Base-by-base conservation (phyloP, 2,888 invertebrate genomes). In the Mesopsocus fuscifrons region DNA sequence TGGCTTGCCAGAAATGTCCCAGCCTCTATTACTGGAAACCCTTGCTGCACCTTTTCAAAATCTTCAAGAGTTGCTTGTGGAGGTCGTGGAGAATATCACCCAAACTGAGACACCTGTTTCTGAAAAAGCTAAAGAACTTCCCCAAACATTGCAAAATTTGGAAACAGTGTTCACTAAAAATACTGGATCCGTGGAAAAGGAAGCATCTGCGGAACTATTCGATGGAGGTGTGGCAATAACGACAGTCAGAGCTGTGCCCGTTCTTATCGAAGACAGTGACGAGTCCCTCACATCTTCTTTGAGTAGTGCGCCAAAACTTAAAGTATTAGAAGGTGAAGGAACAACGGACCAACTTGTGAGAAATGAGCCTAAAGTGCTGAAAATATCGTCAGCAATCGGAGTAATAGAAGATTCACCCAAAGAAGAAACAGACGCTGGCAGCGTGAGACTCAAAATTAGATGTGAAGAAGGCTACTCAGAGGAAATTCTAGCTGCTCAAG, bases 61-160 rank as follows among this genome's bases (percentile, higher is more conserved):
- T 46, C 53, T 66, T 11, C 60, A 65, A 52, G 59, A 49, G 15
- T 61, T 57, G 47, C 62, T 65, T 48, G 62, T 61, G 35, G 58
- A 59, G 2, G 52, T 65, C 42, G 59, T 64, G 52, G 33, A 9
- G 17, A 15, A 33, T 33, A 33, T 33, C 17, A 4, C 5, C 15
- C 4, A 9, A n/a, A n/a, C n/a, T n/a, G n/a, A n/a, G n/a, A n/a
- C n/a, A n/a, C n/a, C n/a, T 6, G 15, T 33, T 33, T 52, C 58
- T 3, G 58, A 61, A 34, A 59, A 62, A 42, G 55, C 59, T 44
- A 58, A 59, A 38, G 9, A 6, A 33, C 9, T 33, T 9, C 16
- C 6, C 15, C 3, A 4, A 16, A 6, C 17, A 6, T 33, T 33
- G 9, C 33, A 33, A 9, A 33, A 33, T 33, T 33, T 33, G 17